Base-by-base conservation (phyloP, 2,888 invertebrate genomes). In the Lordiphosa fenestrarum region DNA sequence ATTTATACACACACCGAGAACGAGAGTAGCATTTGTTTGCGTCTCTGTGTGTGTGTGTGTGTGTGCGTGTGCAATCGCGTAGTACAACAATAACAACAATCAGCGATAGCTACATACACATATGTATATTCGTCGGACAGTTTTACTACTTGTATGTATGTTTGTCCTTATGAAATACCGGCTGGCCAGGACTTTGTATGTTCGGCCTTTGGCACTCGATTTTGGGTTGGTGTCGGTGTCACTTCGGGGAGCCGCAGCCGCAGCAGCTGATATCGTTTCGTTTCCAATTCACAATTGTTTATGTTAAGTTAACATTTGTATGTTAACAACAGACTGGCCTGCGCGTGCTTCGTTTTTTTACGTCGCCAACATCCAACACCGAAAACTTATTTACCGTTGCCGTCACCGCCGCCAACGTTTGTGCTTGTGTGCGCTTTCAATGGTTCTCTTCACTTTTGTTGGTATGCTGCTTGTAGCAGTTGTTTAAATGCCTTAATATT, bases 291-390 rank as follows among this genome's bases (percentile, higher is more conserved):
- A 30, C 30, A 9, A 30, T 30, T 30, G 30, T 30, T 30, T 30
- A 30, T 30, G 30, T 30, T 30, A 30, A 30, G 9, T 30, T 30
- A 30, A 30, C 30, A 30, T 30, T 30, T 9, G 9, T 9, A 30
- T 30, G 30, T 30, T 30, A 49, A 49, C 35, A 51, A 47, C 51
- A 42, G 56, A 42, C 54, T 51, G 52, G 66, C 57, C 63, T 77
- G 74, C 73, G 78, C 78, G 77, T 77, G 78, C 78, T 81, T 58
- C 19, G 51, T 30, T 46, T 68, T 76, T 61, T 61, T 69, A 62
- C 63, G 59, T 64, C 59, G 57, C 58, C 53, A 6, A 59, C 54
- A 53, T 62, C n/a, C n/a, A n/a, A n/a, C n/a, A n/a, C n/a, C 62
- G 53, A 63, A 35, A 12, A 21, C 39, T 21, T 23, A 30, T 9